These are phyloP conservation scores for Rhabditoides inermis DNA, from an alignment of 2,888 invertebrate genomes.

Conservation along the genomic window DNA sequence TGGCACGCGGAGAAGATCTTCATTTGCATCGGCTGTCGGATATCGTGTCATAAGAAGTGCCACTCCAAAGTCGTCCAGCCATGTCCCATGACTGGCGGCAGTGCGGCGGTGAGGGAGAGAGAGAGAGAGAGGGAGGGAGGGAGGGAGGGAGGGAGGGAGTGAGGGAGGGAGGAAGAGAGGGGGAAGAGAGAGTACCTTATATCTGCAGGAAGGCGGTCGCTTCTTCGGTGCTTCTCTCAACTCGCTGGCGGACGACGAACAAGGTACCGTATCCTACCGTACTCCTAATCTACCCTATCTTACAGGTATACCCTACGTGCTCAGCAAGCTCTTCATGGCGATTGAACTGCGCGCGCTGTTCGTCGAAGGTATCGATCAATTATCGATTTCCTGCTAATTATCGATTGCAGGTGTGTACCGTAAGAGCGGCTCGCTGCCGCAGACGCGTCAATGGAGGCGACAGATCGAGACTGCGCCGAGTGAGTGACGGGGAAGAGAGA, in stretches of 20 bases:
- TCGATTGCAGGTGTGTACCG: slow-evolving; percentile 11
- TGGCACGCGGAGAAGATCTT: slow-evolving; percentile 77
- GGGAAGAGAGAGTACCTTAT: background rate
- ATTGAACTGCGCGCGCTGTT: slow-evolving; percentile 85
- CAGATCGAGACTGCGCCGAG: slow-evolving; percentile 55
- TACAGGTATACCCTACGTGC: slow-evolving; percentile 64
- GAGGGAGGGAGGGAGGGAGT: too few relatives aligned
- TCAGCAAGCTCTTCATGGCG: slow-evolving; percentile 76
- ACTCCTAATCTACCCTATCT: background rate
- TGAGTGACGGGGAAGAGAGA: slow-evolving; percentile 7
- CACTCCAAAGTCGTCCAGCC: slow-evolving; percentile 64
- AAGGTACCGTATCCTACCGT: slow-evolving; percentile 17
- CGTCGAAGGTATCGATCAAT: slow-evolving; percentile 86
- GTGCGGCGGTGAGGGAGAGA: too few relatives aligned
- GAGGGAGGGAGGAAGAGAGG: too few relatives aligned
- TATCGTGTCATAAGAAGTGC: slow-evolving; percentile 86
- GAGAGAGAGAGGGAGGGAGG: too few relatives aligned
- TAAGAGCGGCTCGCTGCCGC: slow-evolving; percentile 65
- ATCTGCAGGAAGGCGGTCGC: slow-evolving; percentile 47
- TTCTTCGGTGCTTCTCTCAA: slow-evolving; percentile 76
- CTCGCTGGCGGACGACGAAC: slow-evolving; percentile 59
- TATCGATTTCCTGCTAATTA: too few relatives aligned
- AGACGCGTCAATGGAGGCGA: slow-evolving; percentile 54
- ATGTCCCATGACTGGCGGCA: slow-evolving; percentile 35
- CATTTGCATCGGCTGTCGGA: slow-evolving; percentile 66